A percentile compares a stretch with the other conserved stretches of the same genome.
Conservation (phyloP, 2,888 invertebrate genomes). For the Cacoxenus indagator region DNA sequence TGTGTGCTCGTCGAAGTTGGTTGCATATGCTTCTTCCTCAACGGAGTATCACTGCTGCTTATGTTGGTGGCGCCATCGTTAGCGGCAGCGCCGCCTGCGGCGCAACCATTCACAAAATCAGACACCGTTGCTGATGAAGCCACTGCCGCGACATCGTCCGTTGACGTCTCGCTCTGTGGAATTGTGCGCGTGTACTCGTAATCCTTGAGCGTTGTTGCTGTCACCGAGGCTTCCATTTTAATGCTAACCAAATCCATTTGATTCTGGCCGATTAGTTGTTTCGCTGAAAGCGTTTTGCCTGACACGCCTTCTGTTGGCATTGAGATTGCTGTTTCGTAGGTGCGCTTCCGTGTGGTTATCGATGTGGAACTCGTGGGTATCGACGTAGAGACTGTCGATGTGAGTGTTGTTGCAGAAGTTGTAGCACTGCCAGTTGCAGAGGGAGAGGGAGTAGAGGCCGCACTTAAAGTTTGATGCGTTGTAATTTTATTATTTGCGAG, state of each 20-base stretch:
- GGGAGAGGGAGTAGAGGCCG: constrained; percentile 35
- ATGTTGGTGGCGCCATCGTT: background rate
- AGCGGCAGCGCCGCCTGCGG: background rate
- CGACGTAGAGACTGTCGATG: constrained; percentile 16
- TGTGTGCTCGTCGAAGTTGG: constrained; percentile 37
- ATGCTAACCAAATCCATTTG: constrained; percentile 23
- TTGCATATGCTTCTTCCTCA: constrained; percentile 62
- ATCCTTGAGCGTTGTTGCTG: constrained; percentile 54
- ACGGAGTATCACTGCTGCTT: constrained; percentile 32
- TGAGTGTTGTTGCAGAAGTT: constrained; percentile 23
- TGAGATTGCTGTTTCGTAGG: constrained; percentile 66
- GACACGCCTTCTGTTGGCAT: constrained; percentile 51
- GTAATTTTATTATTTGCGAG: constrained; percentile 66
- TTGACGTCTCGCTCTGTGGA: constrained; percentile 57
- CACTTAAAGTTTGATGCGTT: constrained; percentile 49
- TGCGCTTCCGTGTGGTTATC: constrained; percentile 64
- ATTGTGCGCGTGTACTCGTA: constrained; percentile 62
- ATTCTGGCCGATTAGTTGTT: constrained; percentile 9
- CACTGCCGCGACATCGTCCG: constrained; percentile 47
- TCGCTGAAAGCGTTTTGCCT: no score
- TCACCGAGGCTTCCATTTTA: constrained; percentile 31
- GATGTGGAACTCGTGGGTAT: constrained; percentile 40
- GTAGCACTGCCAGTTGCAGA: no score
- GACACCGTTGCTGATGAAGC: constrained; percentile 40
- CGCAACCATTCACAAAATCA: constrained; percentile 14